Percentiles rank a stretch among this genome's conserved stretches.
phyloP scores from a whole-genome alignment of 2,888 invertebrate genomes.

The Acanthosepion lycidas region DNA sequence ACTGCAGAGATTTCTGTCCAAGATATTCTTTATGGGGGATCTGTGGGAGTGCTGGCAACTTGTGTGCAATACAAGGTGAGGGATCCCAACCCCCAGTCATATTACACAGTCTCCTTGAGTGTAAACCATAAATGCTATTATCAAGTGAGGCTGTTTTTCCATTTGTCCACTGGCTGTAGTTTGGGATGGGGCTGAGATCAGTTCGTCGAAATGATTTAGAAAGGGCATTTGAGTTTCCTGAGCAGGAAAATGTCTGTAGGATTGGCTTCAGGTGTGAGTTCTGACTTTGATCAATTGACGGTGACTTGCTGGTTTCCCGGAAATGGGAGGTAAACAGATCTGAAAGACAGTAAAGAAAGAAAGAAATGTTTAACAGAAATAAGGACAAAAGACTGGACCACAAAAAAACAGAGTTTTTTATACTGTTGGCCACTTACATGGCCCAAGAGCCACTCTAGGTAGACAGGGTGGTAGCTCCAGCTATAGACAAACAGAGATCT shows the following conservation, averaged over 20 bases:
- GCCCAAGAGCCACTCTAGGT: too few relatives aligned
- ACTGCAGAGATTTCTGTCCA: not conserved
- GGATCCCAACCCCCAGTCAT: not conserved
- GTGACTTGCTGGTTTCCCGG: not conserved
- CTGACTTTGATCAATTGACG: not conserved
- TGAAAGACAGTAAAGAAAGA: not conserved
- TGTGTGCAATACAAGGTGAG: not conserved
- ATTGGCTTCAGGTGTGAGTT: not conserved
- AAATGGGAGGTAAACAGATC: constrained; percentile 33
- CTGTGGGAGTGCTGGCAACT: constrained; percentile 18
- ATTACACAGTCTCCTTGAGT: not conserved
- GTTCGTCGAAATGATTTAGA: not conserved
- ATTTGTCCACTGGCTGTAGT: not conserved
- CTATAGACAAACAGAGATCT: too few relatives aligned
- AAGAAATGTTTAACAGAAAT: not conserved
- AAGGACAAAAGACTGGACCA: too few relatives aligned
- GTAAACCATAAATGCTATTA: not conserved
- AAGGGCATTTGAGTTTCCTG: not conserved
- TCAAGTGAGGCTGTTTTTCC: constrained; percentile 18
- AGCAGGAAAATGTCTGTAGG: not conserved
- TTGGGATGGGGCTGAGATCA: not conserved
- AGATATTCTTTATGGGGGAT: not conserved
- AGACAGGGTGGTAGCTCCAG: too few relatives aligned
- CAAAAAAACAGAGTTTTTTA: too few relatives aligned
- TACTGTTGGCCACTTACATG: too few relatives aligned